Conservation (phyloP, 2,113 vertebrate species). For the Mastomys coucha region DNA sequence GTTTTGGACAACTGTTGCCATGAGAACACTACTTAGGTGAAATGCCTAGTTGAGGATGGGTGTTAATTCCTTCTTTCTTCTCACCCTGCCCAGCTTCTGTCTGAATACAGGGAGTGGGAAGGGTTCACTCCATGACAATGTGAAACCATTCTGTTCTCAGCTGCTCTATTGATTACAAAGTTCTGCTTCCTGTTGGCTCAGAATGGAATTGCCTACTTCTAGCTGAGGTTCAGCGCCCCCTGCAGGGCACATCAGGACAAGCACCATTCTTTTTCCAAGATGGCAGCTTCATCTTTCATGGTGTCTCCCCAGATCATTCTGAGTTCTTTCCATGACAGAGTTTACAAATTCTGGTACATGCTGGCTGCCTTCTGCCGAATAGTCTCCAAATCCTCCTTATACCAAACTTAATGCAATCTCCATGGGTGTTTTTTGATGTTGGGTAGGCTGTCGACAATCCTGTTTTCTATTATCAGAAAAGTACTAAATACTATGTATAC, state of each 20-base stretch:
- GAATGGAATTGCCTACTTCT: not conserved
- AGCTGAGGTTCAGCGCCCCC: not conserved
- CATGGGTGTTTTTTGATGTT: not conserved
- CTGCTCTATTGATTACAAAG: not conserved
- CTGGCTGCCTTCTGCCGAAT: not conserved
- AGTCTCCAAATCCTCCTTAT: not conserved
- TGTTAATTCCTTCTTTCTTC: not conserved
- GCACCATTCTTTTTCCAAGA: constrained; percentile 19
- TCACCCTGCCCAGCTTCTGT: not conserved
- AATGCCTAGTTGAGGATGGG: not conserved
- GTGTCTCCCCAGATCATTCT: not conserved
- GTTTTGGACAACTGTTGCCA: not conserved
- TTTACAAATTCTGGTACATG: not conserved
- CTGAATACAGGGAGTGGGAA: not conserved
- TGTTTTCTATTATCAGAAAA: not conserved
- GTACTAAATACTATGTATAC: not conserved
- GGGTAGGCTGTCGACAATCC: not conserved
- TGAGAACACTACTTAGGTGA: not conserved
- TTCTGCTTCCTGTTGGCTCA: not conserved
- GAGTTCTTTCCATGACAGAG: not conserved
- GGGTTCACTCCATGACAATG: not conserved
- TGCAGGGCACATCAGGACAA: not conserved
- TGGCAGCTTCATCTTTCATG: not conserved
- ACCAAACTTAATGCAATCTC: not conserved
- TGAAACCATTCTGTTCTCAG: not conserved